Base-by-base conservation (phyloP, 2,113 vertebrate species). In the Alexandromys fortis region DNA sequence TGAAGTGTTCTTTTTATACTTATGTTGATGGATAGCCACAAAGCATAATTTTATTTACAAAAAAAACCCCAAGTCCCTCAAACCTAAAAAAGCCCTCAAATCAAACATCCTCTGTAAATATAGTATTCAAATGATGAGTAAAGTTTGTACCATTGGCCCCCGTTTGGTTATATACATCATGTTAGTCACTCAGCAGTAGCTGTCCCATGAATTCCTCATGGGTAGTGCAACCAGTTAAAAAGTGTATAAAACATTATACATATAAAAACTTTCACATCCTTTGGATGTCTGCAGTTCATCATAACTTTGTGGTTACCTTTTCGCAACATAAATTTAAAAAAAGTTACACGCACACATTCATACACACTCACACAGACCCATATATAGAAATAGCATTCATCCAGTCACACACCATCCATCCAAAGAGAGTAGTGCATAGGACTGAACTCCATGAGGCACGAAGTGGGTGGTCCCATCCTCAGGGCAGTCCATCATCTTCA, bases 401-500 rank as follows among this genome's bases (percentile, higher is more conserved):
- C 92, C 98, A 94, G 75, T 92, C 95, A 96, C 72, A 95, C 96
- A 92, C 83, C 91, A 90, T 97, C 83, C 91, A 90, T 97, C 96
- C 96, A 95, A 91, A 95, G 89, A 86, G 97, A 98, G 97, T 95
- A 91, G 86, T 98, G 98, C 94, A 89, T 42, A 95, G 95, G 83
- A 97, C 92, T 0, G 78, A 92, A 67, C 89, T 93, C 96, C 94
- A 16, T 72, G 93, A 97, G 94, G 94, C 92, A 88, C 45, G 78
- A 96, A 96, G 98, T 92, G 86, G 95, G 96, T 86, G 92, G 21
- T 97, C 97, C 96, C 96, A 61, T 98, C 99, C 98, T 99, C 99
- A 99, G 89, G 99, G 99, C 97, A 99, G 98, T 97, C 99, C 99
- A 24, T 99, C 99, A 65, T 99, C 99, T 98, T 99, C 99, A 98